Evolutionary conservation across 1,140 invertebrate genomes (phyloP), one percentile per base, ranked within the genome.

Genomic region (Drosophila eugracilis): DNA sequence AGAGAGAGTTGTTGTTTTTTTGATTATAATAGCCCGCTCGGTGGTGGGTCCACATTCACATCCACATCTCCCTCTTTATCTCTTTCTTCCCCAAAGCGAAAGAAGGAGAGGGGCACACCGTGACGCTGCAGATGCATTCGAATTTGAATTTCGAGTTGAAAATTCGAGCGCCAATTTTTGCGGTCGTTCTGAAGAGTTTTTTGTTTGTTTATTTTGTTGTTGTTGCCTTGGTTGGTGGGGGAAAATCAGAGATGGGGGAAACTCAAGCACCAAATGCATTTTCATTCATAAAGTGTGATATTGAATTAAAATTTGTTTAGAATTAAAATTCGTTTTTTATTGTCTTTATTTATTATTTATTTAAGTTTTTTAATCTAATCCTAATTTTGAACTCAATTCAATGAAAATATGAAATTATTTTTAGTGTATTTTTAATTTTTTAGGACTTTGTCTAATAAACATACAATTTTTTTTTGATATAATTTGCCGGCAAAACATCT

Each of bases 21-120:
- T 81, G 77, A 81, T 78, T 86, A 75, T 86, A 81, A 86, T 88
- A 86, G 81, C 83, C 50, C 60, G 83, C 65, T 49, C 21, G 70
- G 69, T 73, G 81, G 81, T 86, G 83, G 79, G 81, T 85, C 81
- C 57, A 62, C 65, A 67, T 67, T 34, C 63, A 67, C 63, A 67
- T 66, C 22, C 59, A 50, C 45, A 65, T 65, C 28, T 5, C 44
- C 44, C 10, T 34, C 36, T 32, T 32, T 21, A 7, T 22, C 39
- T 32, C 47, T 34, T 49, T 32, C 26, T 30, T 21, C 53, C 14
- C 24, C 21, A 37, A 24, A 34, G 19, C 21, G 44, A 34, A 26
- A 14, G 10, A n/a, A 0, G 6, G 26, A 24, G 10, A 37, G 24
- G 19, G 36, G 21, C 30, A 44, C 32, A 50, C 60, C 63, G 83